Conservation (phyloP, 1,140 invertebrate species). For the Pomphorhynchus laevis region DNA sequence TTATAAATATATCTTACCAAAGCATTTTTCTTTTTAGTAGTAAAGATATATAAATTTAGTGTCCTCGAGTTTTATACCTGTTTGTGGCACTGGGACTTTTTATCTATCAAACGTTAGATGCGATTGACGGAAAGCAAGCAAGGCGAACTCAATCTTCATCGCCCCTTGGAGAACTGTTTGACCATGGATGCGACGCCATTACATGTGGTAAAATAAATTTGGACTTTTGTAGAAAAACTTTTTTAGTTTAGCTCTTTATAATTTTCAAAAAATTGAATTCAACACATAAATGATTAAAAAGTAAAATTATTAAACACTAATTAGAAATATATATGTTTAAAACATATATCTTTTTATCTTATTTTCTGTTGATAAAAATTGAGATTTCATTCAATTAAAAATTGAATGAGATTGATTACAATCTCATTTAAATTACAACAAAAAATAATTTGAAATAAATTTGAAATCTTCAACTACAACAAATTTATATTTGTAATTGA, state of each 20-base stretch:
- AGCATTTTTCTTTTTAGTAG: slow-evolving; percentile 3
- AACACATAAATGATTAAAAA: too few relatives aligned
- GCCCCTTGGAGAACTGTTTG: slow-evolving; percentile 77
- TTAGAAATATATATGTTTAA: too few relatives aligned
- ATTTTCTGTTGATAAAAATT: too few relatives aligned
- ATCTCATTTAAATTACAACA: too few relatives aligned
- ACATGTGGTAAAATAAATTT: slow-evolving; percentile 18
- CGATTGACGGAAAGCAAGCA: slow-evolving; percentile 94
- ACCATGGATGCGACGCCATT: slow-evolving; percentile 72
- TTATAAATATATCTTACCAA: slow-evolving; percentile 1
- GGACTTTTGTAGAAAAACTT: background rate
- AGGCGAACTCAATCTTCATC: slow-evolving; percentile 53
- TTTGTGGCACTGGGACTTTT: slow-evolving; percentile 67
- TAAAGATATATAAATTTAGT: slow-evolving; percentile 28
- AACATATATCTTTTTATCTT: too few relatives aligned
- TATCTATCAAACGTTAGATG: slow-evolving; percentile 86
- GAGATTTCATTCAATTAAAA: too few relatives aligned
- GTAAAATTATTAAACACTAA: too few relatives aligned
- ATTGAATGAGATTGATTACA: too few relatives aligned
- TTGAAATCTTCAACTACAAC: too few relatives aligned
- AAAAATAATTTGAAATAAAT: too few relatives aligned
- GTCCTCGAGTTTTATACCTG: slow-evolving; percentile 58
- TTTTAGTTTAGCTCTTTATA: background rate
- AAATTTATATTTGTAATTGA: too few relatives aligned
- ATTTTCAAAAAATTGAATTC: background rate